Evolutionary conservation across 2,797 vertebrate genomes (phyloP).

Genomic region (Enteromius argenteus): DNA sequence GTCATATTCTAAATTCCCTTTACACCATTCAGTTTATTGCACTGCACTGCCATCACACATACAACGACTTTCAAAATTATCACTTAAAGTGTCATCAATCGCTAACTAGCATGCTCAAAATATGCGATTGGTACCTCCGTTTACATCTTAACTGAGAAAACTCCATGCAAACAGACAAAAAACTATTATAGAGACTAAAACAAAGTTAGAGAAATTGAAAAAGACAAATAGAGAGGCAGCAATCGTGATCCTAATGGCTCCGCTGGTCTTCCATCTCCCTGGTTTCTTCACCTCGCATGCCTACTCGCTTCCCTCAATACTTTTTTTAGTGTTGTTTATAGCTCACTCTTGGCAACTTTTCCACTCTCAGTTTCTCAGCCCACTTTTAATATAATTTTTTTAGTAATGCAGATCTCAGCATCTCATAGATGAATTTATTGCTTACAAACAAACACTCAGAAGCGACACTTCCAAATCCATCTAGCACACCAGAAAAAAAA

Average conservation of each 20-base stretch:
- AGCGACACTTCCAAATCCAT: not conserved
- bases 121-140: not conserved
- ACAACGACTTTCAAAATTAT: not conserved
- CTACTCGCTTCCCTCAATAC: not conserved
- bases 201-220: not conserved
- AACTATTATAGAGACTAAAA: not conserved
- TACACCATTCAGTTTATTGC: conserved; percentile 4
- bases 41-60: not conserved
- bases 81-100: not conserved
- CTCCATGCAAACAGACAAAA: not conserved
- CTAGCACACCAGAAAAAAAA: not conserved
- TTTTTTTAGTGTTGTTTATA: not conserved
- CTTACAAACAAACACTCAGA: conserved; percentile 1
- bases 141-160: not conserved
- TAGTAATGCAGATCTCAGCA: not conserved
- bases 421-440: not conserved
- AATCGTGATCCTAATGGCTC: not conserved
- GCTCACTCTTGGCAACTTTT: not conserved
- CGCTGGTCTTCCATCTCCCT: not conserved
- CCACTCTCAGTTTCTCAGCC: not conserved
- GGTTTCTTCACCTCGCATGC: not conserved
- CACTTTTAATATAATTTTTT: not conserved
- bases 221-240: not conserved
- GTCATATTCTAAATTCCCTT: not conserved
- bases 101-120: conserved; percentile 6